A percentile compares a stretch with the other conserved stretches of the same genome.
These are phyloP conservation scores for Capreolus pygargus DNA, from an alignment of 2,113 vertebrate genomes.

Conservation along the genomic window DNA sequence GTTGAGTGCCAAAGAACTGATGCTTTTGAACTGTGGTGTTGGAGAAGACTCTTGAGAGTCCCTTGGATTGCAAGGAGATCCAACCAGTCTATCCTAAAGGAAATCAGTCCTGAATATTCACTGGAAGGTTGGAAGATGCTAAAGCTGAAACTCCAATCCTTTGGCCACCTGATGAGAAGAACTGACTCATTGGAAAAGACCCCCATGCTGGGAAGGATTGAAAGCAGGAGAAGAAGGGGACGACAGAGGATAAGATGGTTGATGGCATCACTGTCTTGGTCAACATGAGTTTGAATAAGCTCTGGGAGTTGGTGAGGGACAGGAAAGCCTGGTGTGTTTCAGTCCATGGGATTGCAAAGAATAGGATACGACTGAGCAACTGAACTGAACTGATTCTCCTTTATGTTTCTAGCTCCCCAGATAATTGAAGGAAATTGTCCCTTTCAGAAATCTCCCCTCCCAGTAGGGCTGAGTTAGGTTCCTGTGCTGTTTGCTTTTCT, in stretches of 20 bases:
- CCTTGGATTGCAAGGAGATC: background rate
- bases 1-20: fast-evolving
- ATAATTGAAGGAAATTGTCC: background rate
- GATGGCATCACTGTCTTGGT: fast-evolving
- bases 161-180: background rate
- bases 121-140: background rate
- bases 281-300: background rate
- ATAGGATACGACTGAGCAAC: fast-evolving
- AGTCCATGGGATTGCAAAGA: background rate
- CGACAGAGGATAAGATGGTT: background rate
- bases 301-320: background rate
- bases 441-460: background rate
- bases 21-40: background rate
- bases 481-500: background rate
- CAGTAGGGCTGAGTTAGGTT: too few species aligned
- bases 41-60: background rate
- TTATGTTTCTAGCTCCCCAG: background rate
- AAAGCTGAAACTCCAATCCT: background rate
- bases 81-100: background rate
- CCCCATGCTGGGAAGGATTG: background rate
- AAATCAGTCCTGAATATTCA: background rate
- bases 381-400: background rate
- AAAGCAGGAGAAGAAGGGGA: background rate
- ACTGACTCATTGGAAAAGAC: background rate
- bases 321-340: background rate